Evolutionary conservation across 1,140 invertebrate species (phyloP).

Genomic region (Heterodera schachtii): DNA sequence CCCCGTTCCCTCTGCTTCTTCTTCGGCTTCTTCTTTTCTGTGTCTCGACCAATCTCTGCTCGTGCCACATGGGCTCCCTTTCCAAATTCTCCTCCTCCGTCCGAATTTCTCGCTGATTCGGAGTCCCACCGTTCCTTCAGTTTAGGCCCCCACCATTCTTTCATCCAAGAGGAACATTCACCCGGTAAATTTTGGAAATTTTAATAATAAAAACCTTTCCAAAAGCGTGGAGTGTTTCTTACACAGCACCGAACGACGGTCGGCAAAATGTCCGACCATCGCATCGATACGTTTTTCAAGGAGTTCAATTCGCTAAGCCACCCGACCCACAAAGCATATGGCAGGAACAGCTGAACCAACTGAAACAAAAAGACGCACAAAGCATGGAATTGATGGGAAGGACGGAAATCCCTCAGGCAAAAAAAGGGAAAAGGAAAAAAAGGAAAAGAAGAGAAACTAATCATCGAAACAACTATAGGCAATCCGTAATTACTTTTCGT

Average conservation of each 20-base stretch:
- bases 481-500: slow-evolving; percentile 31
- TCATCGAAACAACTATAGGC: slow-evolving; percentile 12
- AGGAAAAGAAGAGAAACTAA: neutral
- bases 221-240: slow-evolving; percentile 6
- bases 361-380: neutral
- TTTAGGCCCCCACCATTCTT: too few relatives aligned
- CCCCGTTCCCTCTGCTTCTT: too few relatives aligned
- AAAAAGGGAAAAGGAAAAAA: neutral
- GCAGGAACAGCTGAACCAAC: neutral
- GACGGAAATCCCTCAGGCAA: slow-evolving; percentile 2
- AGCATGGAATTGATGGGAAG: neutral
- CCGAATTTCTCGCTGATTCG: neutral
- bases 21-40: too few relatives aligned
- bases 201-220: neutral
- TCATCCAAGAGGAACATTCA: neutral
- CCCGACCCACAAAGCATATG: neutral
- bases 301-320: neutral
- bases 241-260: neutral
- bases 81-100: neutral
- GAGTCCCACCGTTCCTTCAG: too few relatives aligned
- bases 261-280: neutral
- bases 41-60: too few relatives aligned
- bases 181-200: neutral
- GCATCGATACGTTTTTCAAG: slow-evolving; percentile 4
- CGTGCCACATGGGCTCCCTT: too few relatives aligned